Evolutionary conservation across 2,113 vertebrate species (phyloP), one percentile per base, ranked within the genome.

Genomic region (Electrona antarctica): DNA sequence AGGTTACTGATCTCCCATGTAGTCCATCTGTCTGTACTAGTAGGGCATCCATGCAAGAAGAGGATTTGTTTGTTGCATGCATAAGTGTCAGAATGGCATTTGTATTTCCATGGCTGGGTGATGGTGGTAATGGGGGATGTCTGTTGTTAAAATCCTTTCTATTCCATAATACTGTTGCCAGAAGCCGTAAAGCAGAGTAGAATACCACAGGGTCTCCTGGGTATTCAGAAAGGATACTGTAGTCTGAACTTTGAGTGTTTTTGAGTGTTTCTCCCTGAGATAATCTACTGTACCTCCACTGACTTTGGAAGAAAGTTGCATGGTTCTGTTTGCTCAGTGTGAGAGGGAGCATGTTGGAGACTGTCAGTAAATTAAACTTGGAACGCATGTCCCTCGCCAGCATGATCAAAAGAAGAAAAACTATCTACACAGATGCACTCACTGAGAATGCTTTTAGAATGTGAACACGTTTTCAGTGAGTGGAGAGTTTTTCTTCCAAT

Each of bases 341-440:
- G 61, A 76, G 46, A 73, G 60, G 61, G 49, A 41, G 59, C 59
- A 60, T 60, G 59, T 60, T 11, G 28, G 29, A 6, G 57, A 60
- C 59, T 60, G 8, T 28, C 28, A 29, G 12, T 60, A 29, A 60
- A 10, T 60, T 13, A 45, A 33, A 28, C 29, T 33, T 13, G 59
- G 49, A 70, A 33, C n/a, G 90, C 86, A 88, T 90, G 90, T 54
- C 45, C 75, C 60, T 60, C 64, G 74, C 76, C 70, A 10, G 83
- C 80, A 83, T 84, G 78, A 77, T 56, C 57, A 70, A 73, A 71
- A 79, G 67, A 78, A 79, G 77, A 85, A 83, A 85, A 88, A 85
- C 62, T 10, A 52, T 9, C 4, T 52, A 11, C 8, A 14, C 12
- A 69, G 59, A 45, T 63, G 13, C 67, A 28, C 48, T 68, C 12